Evolutionary conservation across 1,140 invertebrate species (phyloP), one percentile per base, ranked within the genome.

Genomic region (Pachypeltis micranthus): DNA sequence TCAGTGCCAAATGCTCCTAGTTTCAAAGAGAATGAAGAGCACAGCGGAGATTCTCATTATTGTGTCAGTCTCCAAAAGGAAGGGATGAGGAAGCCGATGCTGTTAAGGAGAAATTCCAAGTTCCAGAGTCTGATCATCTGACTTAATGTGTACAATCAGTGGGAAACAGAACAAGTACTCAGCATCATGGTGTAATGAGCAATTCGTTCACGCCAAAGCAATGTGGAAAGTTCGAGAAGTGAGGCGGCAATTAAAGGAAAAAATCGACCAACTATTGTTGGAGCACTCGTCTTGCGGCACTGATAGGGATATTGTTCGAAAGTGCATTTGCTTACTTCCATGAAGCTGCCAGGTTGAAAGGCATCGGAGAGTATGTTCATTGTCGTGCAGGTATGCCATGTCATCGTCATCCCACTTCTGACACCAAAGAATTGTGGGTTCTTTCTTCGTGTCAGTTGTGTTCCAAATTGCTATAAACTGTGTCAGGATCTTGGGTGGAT

Each of bases 281-380:
- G 83, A 86, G 59, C 78, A 98, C 0, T 78, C 87, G 14, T 98
- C 94, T 14, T 96, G 91, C 71, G 96, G 96, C 16, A 95, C 87
- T 2, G 93, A 98, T 69, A 99, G 96, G 95, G 97, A 99, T 73
- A 83, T 97, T 54, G 87, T 99, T 3, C 76, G 96, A 28, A 99
- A 99, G 75, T 99, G 96, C 74, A 98, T 99, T 72, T 98, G 94
- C 96, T 0, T 99, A 98, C 76, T 99, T 99, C 77, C 96, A 99
- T 72, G 96, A 99, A 76, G 89, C 90, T 0, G 90, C 90, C 0
- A 80, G 92, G 1, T 75, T 96, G 0, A 96, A 98, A 78, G 96
- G 96, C 64, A 94, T 99, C 61, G 96, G 96, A 1, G 97, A 99
- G 74, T 99, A 99, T 76, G 96, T 99, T 0, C 98, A 99, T 76